Evolutionary conservation across 2,797 vertebrate species (phyloP).

Genomic region (Takifugu ocellatus): DNA sequence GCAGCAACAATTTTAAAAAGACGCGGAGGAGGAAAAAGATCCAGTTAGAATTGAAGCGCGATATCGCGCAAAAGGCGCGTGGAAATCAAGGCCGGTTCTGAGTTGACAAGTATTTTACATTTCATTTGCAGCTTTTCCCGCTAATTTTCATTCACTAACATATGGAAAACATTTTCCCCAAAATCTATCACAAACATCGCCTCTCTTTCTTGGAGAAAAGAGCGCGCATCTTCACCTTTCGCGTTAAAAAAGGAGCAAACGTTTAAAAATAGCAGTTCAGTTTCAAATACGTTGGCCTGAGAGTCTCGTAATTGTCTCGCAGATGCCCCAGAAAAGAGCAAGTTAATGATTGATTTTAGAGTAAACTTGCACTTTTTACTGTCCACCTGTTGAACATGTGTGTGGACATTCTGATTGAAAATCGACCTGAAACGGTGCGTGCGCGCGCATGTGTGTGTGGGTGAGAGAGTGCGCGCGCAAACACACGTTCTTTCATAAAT

Average conservation of each 20-base stretch:
- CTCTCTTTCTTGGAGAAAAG: neutral
- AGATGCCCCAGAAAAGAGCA: slow-evolving; percentile 19
- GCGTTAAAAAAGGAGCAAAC: slow-evolving; percentile 18
- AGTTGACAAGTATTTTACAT: neutral
- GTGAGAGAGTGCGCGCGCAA: too few species aligned
- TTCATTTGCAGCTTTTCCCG: neutral
- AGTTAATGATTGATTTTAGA: slow-evolving; percentile 74
- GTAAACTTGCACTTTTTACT: slow-evolving; percentile 65
- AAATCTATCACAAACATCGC: too few species aligned
- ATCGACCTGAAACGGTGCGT: slow-evolving; percentile 9
- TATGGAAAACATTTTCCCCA: too few species aligned
- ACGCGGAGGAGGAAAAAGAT: slow-evolving; percentile 2
- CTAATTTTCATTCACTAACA: too few species aligned
- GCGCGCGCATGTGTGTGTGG: too few species aligned
- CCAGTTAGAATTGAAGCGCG: slow-evolving; percentile 11
- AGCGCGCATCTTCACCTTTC: slow-evolving; percentile 36
- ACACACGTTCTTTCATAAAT: too few species aligned
- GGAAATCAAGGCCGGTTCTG: neutral
- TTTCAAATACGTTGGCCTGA: neutral
- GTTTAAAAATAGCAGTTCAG: neutral
- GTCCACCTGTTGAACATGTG: slow-evolving; percentile 58
- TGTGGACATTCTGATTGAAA: slow-evolving; percentile 29
- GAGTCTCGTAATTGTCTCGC: slow-evolving; percentile 2
- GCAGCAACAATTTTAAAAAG: too few species aligned
- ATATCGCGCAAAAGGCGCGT: slow-evolving; percentile 17